Conservation (phyloP, 2,888 invertebrate species). For the Plebejus melissa region DNA sequence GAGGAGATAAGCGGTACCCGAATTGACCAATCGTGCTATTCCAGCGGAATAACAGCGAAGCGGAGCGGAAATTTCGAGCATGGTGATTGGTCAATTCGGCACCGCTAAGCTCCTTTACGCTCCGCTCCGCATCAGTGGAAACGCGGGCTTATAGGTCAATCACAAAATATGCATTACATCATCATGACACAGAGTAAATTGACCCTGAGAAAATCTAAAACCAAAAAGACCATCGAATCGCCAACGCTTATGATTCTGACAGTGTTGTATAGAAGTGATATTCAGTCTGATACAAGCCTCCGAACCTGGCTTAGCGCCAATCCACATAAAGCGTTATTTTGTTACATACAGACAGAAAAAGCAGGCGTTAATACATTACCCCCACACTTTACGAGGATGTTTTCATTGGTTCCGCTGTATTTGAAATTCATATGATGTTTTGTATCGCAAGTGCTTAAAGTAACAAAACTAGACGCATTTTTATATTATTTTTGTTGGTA, state of each 20-base stretch:
- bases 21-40: too few relatives aligned
- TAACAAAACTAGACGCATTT: neutral
- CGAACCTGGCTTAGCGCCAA: conserved; percentile 50
- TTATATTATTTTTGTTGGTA: conserved; percentile 5
- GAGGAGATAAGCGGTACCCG: too few relatives aligned
- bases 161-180: too few relatives aligned
- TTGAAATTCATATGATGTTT: conserved; percentile 35
- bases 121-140: too few relatives aligned
- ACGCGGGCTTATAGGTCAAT: too few relatives aligned
- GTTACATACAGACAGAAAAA: conserved; percentile 49
- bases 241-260: conserved; percentile 30
- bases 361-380: conserved; percentile 43
- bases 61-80: too few relatives aligned
- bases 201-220: neutral
- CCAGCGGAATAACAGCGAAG: too few relatives aligned
- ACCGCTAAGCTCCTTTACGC: too few relatives aligned
- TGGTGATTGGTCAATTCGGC: too few relatives aligned
- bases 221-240: conserved; percentile 2
- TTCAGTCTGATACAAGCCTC: conserved; percentile 46
- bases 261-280: conserved; percentile 38
- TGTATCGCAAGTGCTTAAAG: conserved; percentile 25
- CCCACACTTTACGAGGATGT: conserved; percentile 39
- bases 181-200: neutral
- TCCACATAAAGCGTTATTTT: conserved; percentile 56
- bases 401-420: conserved; percentile 37